Base-by-base conservation (phyloP, 2,888 invertebrate genomes). In the Drosophila paramelanica region DNA sequence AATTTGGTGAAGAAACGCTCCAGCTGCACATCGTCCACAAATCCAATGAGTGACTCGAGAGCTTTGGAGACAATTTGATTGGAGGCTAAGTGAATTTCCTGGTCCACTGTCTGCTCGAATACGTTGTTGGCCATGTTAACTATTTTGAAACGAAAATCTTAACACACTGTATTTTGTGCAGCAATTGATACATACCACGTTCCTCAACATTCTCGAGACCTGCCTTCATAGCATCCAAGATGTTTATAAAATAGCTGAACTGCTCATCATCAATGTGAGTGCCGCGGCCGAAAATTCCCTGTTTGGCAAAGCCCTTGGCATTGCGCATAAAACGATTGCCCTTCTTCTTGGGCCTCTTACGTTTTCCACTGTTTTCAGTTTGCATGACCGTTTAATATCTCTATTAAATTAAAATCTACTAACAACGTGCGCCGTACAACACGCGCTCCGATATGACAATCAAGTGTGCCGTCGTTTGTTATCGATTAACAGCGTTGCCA, bases 51-150 rank as follows among this genome's bases (percentile, higher is more conserved):
- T n/a, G 94, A 93, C 88, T 97, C 97, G 1, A 97, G 92, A 0
- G 96, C 95, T 75, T 96, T 93, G 51, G 96, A 96, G 0, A 96
- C 96, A 0, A 97, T 93, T 92, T 97, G 97, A 92, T 97, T 97
- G 6, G 95, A 95, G 0, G 96, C 94, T 42, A 95, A 94, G 42
- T 96, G 94, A 0, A 96, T 91, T 92, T 97, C 97, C 70, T 95
- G 94, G 0, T 93, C 95, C 71, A 93, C 93, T 0, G 96, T 96
- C 86, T 96, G 94, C 73, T 95, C 95, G 59, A 97, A 94, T 0
- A 96, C 96, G 90, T 97, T 97, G 78, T 95, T 95, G 0, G 95
- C 95, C 88, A 97, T 91, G 42, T 80, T 89, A 0, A 90, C 92
- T 92, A 53, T 78, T 10, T 78, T 10, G 4, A 55, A 47, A 25